Percentiles rank a stretch among this genome's conserved stretches.
Conservation (phyloP, 2,888 invertebrate genomes). For the Laothoe populi region DNA sequence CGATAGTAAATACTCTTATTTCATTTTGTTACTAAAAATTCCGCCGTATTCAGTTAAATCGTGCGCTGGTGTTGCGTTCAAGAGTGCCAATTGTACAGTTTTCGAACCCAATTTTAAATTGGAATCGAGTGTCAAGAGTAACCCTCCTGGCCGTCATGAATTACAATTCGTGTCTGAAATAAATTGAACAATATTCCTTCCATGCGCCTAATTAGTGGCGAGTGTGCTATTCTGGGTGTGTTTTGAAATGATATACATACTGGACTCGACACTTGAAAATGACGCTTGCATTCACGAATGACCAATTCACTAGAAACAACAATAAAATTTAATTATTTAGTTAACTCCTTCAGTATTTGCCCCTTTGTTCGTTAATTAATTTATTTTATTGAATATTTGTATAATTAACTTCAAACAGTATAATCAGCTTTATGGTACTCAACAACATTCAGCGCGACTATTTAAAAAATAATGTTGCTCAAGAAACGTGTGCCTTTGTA, state of each 20-base stretch:
- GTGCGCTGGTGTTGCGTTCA: too few species aligned
- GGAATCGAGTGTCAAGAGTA: too few species aligned
- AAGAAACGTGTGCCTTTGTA: conserved; percentile 11
- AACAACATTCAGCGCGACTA: background rate
- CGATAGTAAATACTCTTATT: too few species aligned
- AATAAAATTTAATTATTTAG: background rate
- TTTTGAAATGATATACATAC: conserved; percentile 10
- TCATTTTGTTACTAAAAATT: too few species aligned
- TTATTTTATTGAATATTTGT: background rate
- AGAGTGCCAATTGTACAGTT: too few species aligned
- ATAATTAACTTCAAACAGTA: background rate
- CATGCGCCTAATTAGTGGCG: conserved; percentile 30
- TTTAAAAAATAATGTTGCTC: conserved; percentile 4
- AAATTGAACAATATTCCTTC: conserved; percentile 34
- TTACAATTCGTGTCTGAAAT: conserved; percentile 35
- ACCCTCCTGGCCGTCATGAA: conserved; percentile 32
- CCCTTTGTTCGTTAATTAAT: background rate
- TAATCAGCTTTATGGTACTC: too few species aligned
- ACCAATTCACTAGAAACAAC: background rate
- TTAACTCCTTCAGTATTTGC: background rate
- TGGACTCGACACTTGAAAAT: conserved; percentile 1
- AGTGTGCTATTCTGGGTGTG: conserved; percentile 13
- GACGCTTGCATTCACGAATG: background rate
- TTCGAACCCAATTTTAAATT: too few species aligned
- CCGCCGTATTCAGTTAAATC: too few species aligned